Evolutionary conservation across 2,888 invertebrate genomes (phyloP), one percentile per base, ranked within the genome.

Genomic region (Lithophane ornitopus): DNA sequence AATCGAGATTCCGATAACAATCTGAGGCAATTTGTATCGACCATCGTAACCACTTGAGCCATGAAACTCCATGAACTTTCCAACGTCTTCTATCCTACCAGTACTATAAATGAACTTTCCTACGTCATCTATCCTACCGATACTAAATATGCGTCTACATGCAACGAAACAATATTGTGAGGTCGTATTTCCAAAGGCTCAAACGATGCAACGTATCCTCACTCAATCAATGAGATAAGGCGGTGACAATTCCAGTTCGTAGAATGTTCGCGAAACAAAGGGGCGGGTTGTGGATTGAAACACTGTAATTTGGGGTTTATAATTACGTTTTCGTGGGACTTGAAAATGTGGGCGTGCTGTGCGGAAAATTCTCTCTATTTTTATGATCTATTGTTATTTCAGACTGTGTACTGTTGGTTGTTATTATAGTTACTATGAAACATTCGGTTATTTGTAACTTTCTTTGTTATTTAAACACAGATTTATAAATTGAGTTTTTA

Each of bases 201-300:
- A 67, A 70, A 56, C 74, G 68, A 22, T 76, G 79, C 78, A 76
- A 85, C 77, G 75, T 85, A 82, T 77, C 71, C 81, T 82, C 86
- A 87, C 82, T 88, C 88, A 88, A 89, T 90, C 89, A 90, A 89
- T 85, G 82, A 85, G 89, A 87, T 89, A 89, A 85, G 82, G 76
- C 78, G 73, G 66, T 82, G 85, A 87, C 87, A 71, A 74, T 75
- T 68, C 44, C 62, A 39, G 56, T 77, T 61, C 44, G 56, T 61
- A 71, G 70, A 76, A 74, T 62, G 58, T 63, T 71, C 49, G 4
- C 16, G 44, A 66, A 71, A 76, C 76, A 76, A 82, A 80, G 74
- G 76, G 74, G 12, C 26, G 12, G 22, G n/a, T 67, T 69, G 54
- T 69, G 16, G 34, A 74, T 68, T 73, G 66, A 59, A 63, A 70